phyloP scores from a whole-genome alignment of 2,113 vertebrate genomes.

The Phylloscopus trochiloides region DNA sequence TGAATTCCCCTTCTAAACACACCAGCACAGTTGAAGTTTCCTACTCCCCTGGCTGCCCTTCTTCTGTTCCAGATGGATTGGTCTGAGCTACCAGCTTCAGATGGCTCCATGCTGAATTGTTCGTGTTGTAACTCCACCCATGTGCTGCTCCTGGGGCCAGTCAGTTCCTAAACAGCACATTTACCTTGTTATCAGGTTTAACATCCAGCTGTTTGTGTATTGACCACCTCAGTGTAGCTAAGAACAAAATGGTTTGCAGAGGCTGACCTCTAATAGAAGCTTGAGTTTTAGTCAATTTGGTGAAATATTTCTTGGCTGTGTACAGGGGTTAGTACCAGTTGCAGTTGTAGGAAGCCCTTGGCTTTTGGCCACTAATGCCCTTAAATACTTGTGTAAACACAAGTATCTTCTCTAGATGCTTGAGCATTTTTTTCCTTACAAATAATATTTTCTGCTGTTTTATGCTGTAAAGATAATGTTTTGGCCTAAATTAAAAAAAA shows the following conservation, averaged over 20 bases:
- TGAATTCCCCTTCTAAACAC: background rate
- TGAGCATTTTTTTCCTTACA: background rate
- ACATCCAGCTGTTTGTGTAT: background rate
- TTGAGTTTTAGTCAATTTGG: background rate
- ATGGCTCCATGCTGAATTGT: background rate
- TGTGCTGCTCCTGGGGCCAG: background rate
- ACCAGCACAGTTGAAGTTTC: background rate
- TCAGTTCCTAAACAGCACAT: background rate
- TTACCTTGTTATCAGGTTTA: background rate
- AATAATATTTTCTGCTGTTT: background rate
- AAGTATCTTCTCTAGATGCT: background rate
- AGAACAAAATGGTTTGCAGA: background rate
- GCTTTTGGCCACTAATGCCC: background rate
- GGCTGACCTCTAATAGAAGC: background rate
- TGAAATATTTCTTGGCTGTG: background rate
- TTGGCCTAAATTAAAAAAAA: background rate
- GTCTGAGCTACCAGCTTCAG: background rate
- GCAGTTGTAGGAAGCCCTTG: background rate
- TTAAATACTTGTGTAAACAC: background rate
- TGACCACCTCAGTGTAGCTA: background rate
- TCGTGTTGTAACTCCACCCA: fast-evolving
- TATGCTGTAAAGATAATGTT: background rate
- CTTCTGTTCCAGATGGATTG: background rate
- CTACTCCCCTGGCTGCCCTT: background rate
- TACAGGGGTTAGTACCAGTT: background rate